Evolutionary conservation across 2,113 vertebrate genomes (phyloP), one percentile per base, ranked within the genome.

Genomic region (Actinemys pallida): DNA sequence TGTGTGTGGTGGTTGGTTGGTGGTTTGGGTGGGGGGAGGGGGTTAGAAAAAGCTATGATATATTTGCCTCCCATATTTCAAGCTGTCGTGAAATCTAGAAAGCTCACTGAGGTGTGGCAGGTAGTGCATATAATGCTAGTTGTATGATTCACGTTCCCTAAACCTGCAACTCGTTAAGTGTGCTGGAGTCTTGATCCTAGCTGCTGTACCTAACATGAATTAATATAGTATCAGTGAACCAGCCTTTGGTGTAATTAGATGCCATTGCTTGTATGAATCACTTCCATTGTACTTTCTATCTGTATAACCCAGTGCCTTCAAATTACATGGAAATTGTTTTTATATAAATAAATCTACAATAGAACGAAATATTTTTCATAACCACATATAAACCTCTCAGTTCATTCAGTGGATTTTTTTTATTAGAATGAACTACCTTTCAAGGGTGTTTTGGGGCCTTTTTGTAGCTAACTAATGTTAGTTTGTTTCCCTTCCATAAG

Each of bases 181-280:
- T 81, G 45, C 72, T 84, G 57, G 86, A 95, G 39, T 92, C 80
- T 72, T 81, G 78, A 94, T 93, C 85, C 2, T 50, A 92, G 56
- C 39, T 89, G 81, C 83, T 91, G 35, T 56, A 42, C 86, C 47
- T 52, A 52, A 49, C 45, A 80, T 45, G 49, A 86, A 80, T 86
- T 90, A 88, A 22, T 84, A 87, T 45, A 86, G 10, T 93, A 89
- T 93, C 78, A 86, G 39, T 91, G 31, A 69, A 47, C 49, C 42
- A 49, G 1, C 59, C 62, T 90, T 84, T 88, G 52, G 52, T 84
- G 31, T 14, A 92, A 1, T 76, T 53, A 72, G 62, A 62, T 52
- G 79, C 62, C 75, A 47, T 42, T 86, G 31, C n/a, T 82, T 42
- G 31, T 22, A 84, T 4, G 62, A 91, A 76, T 53, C 17, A 72